Evolutionary conservation across 2,113 vertebrate species (phyloP).

Genomic region (Dicerorhinus sumatrensis): DNA sequence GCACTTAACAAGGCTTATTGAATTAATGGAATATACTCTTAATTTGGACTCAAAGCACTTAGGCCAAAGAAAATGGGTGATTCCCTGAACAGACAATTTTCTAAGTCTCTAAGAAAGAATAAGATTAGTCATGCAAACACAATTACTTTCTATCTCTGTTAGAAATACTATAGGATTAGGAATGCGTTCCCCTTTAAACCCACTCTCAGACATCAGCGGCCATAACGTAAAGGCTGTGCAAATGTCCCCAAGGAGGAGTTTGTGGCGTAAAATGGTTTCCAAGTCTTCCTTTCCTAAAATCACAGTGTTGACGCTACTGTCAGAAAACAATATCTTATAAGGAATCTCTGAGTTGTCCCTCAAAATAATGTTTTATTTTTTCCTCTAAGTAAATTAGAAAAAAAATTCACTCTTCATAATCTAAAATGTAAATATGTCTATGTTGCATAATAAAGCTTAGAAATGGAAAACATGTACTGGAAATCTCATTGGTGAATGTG

Average conservation of each 20-base stretch:
- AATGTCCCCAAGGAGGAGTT: background rate
- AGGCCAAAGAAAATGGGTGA: background rate
- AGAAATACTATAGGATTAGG: background rate
- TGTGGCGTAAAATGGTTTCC: background rate
- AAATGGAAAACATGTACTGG: background rate
- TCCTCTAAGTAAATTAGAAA: background rate
- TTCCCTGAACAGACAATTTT: background rate
- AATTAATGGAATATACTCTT: background rate
- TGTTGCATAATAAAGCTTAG: background rate
- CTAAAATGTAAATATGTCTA: background rate
- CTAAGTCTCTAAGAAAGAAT: background rate
- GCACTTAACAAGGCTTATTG: background rate
- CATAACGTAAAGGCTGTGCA: background rate
- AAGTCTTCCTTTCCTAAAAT: background rate
- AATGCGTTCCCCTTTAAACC: background rate
- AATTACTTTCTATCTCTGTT: slow-evolving; percentile 16
- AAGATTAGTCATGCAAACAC: background rate
- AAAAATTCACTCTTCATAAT: background rate
- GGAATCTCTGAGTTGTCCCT: background rate
- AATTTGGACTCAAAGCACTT: background rate
- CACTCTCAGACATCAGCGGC: background rate
- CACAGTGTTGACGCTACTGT: background rate
- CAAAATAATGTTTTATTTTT: background rate
- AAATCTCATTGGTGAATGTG: background rate
- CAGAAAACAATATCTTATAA: background rate